Conservation (phyloP, 2,113 vertebrate species). For the Pseudopipra pipra region DNA sequence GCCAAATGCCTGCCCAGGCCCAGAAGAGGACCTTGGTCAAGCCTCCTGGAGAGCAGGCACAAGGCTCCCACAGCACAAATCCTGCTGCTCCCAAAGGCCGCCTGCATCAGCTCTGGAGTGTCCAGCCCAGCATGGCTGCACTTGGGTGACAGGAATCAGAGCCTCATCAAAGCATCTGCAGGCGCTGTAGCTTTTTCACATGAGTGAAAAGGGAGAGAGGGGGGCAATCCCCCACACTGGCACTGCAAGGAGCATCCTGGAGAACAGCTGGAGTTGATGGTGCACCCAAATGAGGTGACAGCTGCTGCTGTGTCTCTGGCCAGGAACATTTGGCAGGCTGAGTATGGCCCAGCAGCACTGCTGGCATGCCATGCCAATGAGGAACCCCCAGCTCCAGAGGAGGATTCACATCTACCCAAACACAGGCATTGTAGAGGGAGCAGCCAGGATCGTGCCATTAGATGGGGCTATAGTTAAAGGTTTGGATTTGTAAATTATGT, state of each 20-base stretch:
- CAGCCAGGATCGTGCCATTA: not conserved
- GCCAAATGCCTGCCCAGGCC: rapidly evolving
- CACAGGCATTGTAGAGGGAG: rapidly evolving
- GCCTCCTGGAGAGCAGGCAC: rapidly evolving
- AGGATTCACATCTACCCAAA: rapidly evolving
- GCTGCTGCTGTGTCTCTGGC: rapidly evolving
- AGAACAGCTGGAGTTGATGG: rapidly evolving
- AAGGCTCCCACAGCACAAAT: not conserved
- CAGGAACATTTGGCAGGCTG: not conserved
- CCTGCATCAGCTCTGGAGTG: rapidly evolving
- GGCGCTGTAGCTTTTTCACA: not conserved
- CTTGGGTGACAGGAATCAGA: rapidly evolving
- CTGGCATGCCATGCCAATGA: rapidly evolving
- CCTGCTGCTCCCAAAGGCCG: not conserved
- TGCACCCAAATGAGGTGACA: not conserved
- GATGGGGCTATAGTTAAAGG: conserved; percentile 35
- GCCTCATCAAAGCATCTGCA: not conserved
- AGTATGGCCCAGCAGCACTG: not conserved
- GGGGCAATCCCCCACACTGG: rapidly evolving
- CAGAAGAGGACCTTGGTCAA: not conserved
- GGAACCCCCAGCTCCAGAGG: rapidly evolving
- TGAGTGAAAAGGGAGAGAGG: not conserved
- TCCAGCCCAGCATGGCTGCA: rapidly evolving
- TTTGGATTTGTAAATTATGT: not conserved
- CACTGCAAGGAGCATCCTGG: not conserved